These are phyloP conservation scores for Troglohyphantes excavatus DNA, from an alignment of 2,888 invertebrate genomes.

Conservation along the genomic window DNA sequence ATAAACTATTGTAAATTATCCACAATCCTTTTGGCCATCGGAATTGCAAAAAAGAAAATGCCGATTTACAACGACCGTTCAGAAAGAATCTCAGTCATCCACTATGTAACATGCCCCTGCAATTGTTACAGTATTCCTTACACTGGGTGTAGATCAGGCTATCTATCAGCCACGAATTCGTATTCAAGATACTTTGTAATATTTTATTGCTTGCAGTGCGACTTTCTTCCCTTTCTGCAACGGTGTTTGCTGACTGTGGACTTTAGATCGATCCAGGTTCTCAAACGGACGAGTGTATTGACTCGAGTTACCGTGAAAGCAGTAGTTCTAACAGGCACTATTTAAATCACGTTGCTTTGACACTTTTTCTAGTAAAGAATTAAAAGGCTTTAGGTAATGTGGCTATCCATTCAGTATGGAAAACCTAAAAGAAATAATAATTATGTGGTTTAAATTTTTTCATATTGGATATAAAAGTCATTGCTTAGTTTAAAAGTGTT, in stretches of 20 bases:
- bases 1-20: not conserved
- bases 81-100: not conserved
- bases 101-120: constrained; percentile 10
- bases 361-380: constrained; percentile 16
- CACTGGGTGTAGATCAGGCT: constrained; percentile 1
- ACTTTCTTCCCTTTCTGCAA: not conserved
- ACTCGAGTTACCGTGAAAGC: constrained; percentile 17
- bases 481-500: no score
- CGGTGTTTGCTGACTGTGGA: no score
- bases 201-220: constrained; percentile 33
- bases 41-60: not conserved
- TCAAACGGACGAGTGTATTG: constrained; percentile 6
- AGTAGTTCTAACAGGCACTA: not conserved
- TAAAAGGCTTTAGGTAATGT: constrained; percentile 49
- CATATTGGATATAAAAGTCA: no score
- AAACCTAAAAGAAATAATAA: not conserved
- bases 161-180: constrained; percentile 9
- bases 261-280: not conserved
- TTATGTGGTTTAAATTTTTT: no score
- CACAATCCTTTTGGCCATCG: not conserved
- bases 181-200: constrained; percentile 38
- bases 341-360: constrained; percentile 43
- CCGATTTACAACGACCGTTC: not conserved
- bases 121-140: constrained; percentile 14
- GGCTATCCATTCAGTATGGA: constrained; percentile 23